A percentile compares a stretch with the other conserved stretches of the same genome.
Evolutionary conservation across 2,113 vertebrate species (phyloP).

Genomic region (Climacteris rufus): DNA sequence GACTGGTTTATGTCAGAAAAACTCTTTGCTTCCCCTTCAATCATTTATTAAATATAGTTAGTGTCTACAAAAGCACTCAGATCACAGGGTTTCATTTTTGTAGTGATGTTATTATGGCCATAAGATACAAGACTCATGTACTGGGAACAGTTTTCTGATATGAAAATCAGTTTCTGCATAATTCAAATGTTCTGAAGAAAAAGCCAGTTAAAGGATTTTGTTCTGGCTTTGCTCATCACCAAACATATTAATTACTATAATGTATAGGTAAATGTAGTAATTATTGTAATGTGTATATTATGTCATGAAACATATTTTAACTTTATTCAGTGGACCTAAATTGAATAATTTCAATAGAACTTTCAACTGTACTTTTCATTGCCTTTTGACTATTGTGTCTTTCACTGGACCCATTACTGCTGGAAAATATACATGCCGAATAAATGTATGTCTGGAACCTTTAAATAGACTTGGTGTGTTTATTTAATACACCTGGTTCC

Average conservation of each 20-base stretch:
- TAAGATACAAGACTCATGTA: not conserved
- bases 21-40: not conserved
- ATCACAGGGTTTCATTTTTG: not conserved
- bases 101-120: not conserved
- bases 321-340: not conserved
- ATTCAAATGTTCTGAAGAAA: not conserved
- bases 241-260: not conserved
- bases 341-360: not conserved
- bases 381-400: not conserved
- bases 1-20: not conserved
- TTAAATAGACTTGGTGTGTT: not conserved
- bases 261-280: not conserved
- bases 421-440: not conserved
- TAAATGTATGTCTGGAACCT: not conserved
- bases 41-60: not conserved
- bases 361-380: not conserved
- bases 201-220: not conserved
- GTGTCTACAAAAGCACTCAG: not conserved
- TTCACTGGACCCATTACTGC: not conserved
- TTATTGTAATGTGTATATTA: not conserved
- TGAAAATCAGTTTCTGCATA: not conserved
- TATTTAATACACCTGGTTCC: not conserved
- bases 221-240: not conserved
- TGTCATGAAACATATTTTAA: not conserved
- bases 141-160: not conserved